These are phyloP conservation scores for Sebastes matsubarae DNA, from an alignment of 2,797 vertebrate species.

Conservation along the genomic window DNA sequence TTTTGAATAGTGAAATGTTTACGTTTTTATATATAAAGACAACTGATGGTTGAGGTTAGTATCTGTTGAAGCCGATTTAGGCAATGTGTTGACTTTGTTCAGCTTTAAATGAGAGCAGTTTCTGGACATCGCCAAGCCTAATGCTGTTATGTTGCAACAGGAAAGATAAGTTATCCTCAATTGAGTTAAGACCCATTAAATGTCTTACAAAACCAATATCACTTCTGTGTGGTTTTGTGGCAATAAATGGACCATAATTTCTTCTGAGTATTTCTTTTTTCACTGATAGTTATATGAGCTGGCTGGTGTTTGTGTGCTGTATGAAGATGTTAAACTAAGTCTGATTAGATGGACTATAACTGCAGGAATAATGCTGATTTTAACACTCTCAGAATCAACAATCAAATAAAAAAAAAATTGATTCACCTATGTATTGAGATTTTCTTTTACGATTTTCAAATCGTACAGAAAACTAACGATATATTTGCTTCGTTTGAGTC, in stretches of 20 bases:
- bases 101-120: constrained; percentile 13
- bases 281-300: constrained; percentile 8
- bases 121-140: constrained; percentile 5
- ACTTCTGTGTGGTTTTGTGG: constrained; percentile 19
- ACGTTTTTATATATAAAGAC: not conserved
- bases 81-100: constrained; percentile 3
- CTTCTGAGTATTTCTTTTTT: not conserved
- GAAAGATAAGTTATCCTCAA: constrained; percentile 24
- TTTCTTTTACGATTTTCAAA: too few species aligned
- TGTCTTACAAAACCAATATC: constrained; percentile 31
- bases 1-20: not conserved
- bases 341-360: not conserved
- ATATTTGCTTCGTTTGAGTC: too few species aligned
- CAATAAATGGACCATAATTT: constrained; percentile 30
- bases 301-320: constrained; percentile 20
- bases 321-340: constrained; percentile 15
- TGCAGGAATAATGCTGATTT: not conserved
- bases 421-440: too few species aligned
- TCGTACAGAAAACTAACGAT: too few species aligned
- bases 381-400: not conserved
- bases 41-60: not conserved
- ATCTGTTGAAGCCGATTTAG: not conserved
- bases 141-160: constrained; percentile 28
- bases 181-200: constrained; percentile 33
- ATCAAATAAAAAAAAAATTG: not conserved